These are phyloP conservation scores for Asbolus verrucosus DNA, from an alignment of 1,140 invertebrate genomes.

Conservation along the genomic window DNA sequence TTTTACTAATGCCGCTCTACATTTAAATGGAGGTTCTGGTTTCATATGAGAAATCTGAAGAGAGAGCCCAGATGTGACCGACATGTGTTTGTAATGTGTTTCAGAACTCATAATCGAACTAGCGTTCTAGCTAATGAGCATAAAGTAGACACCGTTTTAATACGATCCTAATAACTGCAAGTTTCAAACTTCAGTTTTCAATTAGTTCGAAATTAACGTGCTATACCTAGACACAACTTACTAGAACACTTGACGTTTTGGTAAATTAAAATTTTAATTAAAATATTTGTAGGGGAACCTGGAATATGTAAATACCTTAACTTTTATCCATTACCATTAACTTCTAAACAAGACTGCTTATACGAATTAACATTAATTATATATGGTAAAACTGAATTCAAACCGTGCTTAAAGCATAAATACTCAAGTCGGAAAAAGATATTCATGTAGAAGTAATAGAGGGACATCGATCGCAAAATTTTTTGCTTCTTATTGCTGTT, in stretches of 20 bases:
- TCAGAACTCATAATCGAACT: conserved; percentile 27
- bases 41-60: background rate
- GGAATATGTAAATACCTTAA: background rate
- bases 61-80: conserved; percentile 2
- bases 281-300: conserved; percentile 9
- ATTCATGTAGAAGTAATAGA: no score
- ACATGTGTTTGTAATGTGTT: conserved; percentile 26
- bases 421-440: no score
- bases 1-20: background rate
- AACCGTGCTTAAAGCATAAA: no score
- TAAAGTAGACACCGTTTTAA: conserved; percentile 34
- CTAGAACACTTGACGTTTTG: conserved; percentile 11
- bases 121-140: conserved; percentile 28
- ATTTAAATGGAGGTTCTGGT: background rate
- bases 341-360: no score
- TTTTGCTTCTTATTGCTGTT: no score
- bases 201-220: conserved; percentile 29
- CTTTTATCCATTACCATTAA: no score
- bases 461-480: no score
- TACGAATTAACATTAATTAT: no score
- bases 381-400: no score
- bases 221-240: conserved; percentile 6
- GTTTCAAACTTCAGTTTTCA: conserved; percentile 31
- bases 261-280: conserved; percentile 32
- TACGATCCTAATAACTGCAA: conserved; percentile 16